Evolutionary conservation across 92 coral and sea anemone species (phyloP).

Genomic region (Virgularia gustaviana): DNA sequence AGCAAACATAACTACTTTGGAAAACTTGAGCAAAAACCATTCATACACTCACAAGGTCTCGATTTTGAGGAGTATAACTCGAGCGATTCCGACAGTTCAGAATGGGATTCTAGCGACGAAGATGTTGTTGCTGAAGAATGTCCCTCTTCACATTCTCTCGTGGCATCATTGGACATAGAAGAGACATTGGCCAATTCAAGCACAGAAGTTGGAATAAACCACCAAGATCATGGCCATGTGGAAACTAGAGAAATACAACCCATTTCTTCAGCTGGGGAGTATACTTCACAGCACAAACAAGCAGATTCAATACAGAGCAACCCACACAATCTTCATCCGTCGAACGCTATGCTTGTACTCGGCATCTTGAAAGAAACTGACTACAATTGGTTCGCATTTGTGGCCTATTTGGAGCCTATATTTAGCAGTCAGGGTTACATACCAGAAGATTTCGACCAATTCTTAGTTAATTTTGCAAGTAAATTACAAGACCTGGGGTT

Average conservation of each 20-base stretch:
- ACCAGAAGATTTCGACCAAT: slow-evolving; percentile 14
- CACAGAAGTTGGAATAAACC: not conserved
- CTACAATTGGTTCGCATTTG: slow-evolving; percentile 42
- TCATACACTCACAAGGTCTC: not conserved
- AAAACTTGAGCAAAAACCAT: slow-evolving; percentile 47
- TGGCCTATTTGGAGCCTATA: slow-evolving; percentile 15
- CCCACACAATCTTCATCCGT: not conserved
- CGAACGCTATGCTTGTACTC: not conserved
- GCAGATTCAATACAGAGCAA: not conserved
- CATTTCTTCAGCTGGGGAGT: slow-evolving; percentile 1
- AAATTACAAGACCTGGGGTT: slow-evolving; percentile 24
- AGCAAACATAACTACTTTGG: slow-evolving; percentile 41
- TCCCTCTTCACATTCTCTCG: not conserved
- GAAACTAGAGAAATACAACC: not conserved
- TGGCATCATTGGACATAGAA: slow-evolving; percentile 2
- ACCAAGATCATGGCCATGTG: not conserved
- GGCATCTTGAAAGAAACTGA: slow-evolving; percentile 2
- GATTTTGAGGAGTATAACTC: not conserved
- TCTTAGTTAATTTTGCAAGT: slow-evolving; percentile 25
- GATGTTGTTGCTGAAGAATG: not conserved
- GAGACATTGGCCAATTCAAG: slow-evolving; percentile 4
- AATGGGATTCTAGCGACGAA: not conserved
- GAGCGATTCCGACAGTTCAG: slow-evolving; percentile 19
- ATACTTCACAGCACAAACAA: slow-evolving; percentile 10
- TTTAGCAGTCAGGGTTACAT: slow-evolving; percentile 13